These are phyloP conservation scores for Spicauda simplicius DNA, from an alignment of 2,888 invertebrate genomes.

Conservation along the genomic window DNA sequence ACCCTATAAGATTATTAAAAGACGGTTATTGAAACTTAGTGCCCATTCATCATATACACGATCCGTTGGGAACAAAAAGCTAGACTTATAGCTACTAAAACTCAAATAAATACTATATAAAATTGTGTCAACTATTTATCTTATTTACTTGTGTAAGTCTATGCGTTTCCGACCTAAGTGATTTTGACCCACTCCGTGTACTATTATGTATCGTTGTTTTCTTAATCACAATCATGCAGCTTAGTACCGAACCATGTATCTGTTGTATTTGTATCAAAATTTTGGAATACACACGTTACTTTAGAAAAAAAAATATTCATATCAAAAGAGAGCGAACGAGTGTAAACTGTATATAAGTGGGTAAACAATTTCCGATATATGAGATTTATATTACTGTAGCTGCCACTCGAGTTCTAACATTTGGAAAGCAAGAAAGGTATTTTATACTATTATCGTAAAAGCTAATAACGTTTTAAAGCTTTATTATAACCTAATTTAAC, in stretches of 20 bases:
- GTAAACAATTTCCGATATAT: background rate
- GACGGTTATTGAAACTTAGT: slow-evolving; percentile 57
- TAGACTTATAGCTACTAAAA: slow-evolving; percentile 17
- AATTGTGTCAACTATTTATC: slow-evolving; percentile 15
- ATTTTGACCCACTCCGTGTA: background rate
- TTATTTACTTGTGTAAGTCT: slow-evolving; percentile 6
- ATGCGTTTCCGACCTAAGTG: slow-evolving; percentile 19
- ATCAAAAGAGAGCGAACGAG: slow-evolving; percentile 33
- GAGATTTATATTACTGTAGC: background rate
- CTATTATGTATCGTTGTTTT: slow-evolving; percentile 6
- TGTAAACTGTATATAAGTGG: slow-evolving; percentile 21
- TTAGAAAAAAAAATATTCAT: slow-evolving; percentile 24
- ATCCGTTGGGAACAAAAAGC: slow-evolving; percentile 30
- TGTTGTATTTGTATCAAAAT: slow-evolving; percentile 7
- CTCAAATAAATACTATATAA: slow-evolving; percentile 30
- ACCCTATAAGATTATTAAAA: slow-evolving; percentile 35
- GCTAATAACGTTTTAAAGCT: background rate
- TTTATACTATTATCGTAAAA: background rate
- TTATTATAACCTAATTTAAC: slow-evolving; percentile 7
- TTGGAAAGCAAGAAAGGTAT: background rate
- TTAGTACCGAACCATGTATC: slow-evolving; percentile 21
- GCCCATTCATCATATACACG: slow-evolving; percentile 49
- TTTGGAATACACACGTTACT: slow-evolving; percentile 9
- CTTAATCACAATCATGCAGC: background rate
- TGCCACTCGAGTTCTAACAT: background rate